Evolutionary conservation across 2,888 invertebrate genomes (phyloP).

Genomic region (Conomelus anceps): DNA sequence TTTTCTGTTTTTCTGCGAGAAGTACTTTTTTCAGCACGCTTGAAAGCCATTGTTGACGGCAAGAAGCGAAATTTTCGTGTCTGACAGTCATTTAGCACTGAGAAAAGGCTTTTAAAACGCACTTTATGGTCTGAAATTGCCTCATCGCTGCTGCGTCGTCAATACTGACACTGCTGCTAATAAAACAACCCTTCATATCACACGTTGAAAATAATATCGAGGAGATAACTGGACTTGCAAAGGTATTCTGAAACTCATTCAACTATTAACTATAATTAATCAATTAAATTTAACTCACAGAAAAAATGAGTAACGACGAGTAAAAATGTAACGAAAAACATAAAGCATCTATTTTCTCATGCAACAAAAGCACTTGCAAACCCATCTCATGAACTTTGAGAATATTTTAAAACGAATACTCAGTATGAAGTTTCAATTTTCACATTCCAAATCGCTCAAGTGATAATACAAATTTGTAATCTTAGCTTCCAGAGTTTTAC

Average conservation of each 20-base stretch:
- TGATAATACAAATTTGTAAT: no score
- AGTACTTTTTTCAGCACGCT: neutral
- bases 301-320: no score
- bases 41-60: neutral
- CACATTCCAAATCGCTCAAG: no score
- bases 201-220: neutral
- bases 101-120: neutral
- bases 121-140: neutral
- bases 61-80: neutral
- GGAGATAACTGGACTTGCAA: neutral
- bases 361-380: no score
- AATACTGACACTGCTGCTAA: neutral
- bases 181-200: neutral
- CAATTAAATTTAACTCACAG: no score
- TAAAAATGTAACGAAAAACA: no score
- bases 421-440: no score
- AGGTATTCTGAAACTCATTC: neutral
- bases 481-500: no score
- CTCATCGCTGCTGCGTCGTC: neutral
- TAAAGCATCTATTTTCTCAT: no score
- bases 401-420: no score
- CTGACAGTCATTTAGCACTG: neutral
- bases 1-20: neutral
- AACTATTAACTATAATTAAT: neutral
- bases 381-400: no score